Evolutionary conservation across 2,888 invertebrate genomes (phyloP), one percentile per base, ranked within the genome.

Genomic region (Baronia brevicornis): DNA sequence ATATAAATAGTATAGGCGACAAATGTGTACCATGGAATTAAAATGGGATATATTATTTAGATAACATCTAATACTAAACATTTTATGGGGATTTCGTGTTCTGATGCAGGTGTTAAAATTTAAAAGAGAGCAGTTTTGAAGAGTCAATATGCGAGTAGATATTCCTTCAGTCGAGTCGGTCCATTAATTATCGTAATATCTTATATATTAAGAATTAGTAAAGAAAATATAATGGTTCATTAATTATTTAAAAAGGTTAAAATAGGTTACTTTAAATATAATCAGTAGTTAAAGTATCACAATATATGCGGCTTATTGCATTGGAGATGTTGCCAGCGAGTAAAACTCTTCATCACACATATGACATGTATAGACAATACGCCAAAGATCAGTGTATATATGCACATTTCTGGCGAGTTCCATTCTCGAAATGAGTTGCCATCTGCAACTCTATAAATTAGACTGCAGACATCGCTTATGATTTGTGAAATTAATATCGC

Each of bases 351-450:
- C 27, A n/a, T n/a, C n/a, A n/a, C n/a, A n/a, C n/a, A 20, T 10
- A 18, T 10, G 13, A 5, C 13, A 24, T 25, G 29, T 29, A 43
- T 40, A 46, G 49, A 48, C 15, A 4, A 49, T 53, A 43, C 38
- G 38, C 34, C 38, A 33, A 34, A 43, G 36, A 33, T 32, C 39
- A 33, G 34, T 36, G 37, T 36, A 40, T 33, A 34, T 48, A 39
- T 39, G 36, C 31, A 39, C 33, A 40, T 59, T 60, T 66, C 63
- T 60, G 54, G 46, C 43, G 46, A 48, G 48, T 46, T 47, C 51
- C 51, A 54, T 51, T 60, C 60, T 53, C 42, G 54, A 48, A 52
- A 48, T 28, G 24, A 20, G 27, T 21, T 21, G 33, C 39, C 15
- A 13, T 29, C 35, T 26, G 30, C 12, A 30, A 35, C 25, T 20